These are phyloP conservation scores for Rugalucina vietnamica DNA, from an alignment of 2,888 invertebrate genomes.

Conservation along the genomic window DNA sequence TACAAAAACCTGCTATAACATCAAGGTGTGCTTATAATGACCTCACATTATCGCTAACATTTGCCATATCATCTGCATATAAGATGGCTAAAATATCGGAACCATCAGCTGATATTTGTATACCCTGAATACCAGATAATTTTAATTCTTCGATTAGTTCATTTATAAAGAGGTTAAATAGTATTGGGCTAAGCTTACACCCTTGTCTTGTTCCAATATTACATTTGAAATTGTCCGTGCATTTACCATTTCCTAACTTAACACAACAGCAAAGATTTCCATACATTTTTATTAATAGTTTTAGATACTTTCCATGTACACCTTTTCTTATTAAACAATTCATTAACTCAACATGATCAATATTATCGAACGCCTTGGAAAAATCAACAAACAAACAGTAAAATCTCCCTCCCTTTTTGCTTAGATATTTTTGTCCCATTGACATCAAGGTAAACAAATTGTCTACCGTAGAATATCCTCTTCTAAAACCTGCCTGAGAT, in stretches of 20 bases:
- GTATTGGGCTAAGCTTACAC: background rate
- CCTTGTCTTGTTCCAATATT: background rate
- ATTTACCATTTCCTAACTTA: background rate
- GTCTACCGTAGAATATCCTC: background rate
- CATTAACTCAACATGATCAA: background rate
- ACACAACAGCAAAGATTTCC: background rate
- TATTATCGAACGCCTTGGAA: background rate
- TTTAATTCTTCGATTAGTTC: background rate
- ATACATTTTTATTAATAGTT: background rate
- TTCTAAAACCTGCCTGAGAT: background rate
- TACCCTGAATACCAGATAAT: background rate
- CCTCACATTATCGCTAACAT: background rate
- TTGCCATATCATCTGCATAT: slow-evolving; percentile 9
- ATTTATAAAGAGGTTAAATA: background rate
- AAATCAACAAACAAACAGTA: background rate
- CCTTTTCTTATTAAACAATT: background rate
- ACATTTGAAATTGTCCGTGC: background rate
- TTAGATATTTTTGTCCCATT: background rate
- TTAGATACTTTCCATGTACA: background rate
- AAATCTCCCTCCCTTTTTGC: background rate
- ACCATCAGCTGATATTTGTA: background rate
- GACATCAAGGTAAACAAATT: background rate
- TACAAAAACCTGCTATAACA: background rate
- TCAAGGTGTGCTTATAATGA: background rate
- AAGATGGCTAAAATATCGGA: background rate